Base-by-base conservation (phyloP, 2,888 invertebrate genomes). In the Lingula anatina region DNA sequence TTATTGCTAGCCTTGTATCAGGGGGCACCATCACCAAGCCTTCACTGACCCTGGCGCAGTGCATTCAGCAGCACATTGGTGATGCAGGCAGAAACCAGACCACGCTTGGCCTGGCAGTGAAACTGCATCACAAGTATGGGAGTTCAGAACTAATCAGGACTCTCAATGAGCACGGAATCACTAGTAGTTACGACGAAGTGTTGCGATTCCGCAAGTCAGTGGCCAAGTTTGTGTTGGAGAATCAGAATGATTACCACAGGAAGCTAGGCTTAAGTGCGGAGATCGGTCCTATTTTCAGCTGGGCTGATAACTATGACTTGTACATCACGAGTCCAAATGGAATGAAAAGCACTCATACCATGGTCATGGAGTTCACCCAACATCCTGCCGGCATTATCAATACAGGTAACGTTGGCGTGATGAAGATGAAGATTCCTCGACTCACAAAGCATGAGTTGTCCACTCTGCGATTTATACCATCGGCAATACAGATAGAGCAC, bases 61-160 rank as follows among this genome's bases (percentile, higher is more conserved):
- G 23, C 25, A 24, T 43, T 15, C 43, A 43, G 18, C 25, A 24
- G 23, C 43, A 43, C 25, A 24, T 43, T 24, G 25, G 7, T 9
- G 23, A 24, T 18, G 25, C 43, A 24, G 31, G 31, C 31, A 12
- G 28, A 24, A 43, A 43, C 25, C 43, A 43, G 18, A 43, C 43
- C 5, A 43, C 43, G 25, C 43, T 43, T 15, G 20, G 43, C 7
- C 25, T 24, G 9, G 43, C 28, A 9, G 23, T 43, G 20, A 43
- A 12, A 24, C 25, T 43, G 15, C 43, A 43, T 24, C 43, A 43
- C 25, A 43, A 43, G 43, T 27, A 43, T 24, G 43, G 43, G 25
- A 43, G 43, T 24, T 43, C 43, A 12, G 25, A 43, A 24, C 25
- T 12, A 24, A 43, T 43, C 43, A 43, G 23, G 20, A 15, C 18